Base-by-base conservation (phyloP, 2,888 invertebrate species). In the Teinopalpus imperialis region DNA sequence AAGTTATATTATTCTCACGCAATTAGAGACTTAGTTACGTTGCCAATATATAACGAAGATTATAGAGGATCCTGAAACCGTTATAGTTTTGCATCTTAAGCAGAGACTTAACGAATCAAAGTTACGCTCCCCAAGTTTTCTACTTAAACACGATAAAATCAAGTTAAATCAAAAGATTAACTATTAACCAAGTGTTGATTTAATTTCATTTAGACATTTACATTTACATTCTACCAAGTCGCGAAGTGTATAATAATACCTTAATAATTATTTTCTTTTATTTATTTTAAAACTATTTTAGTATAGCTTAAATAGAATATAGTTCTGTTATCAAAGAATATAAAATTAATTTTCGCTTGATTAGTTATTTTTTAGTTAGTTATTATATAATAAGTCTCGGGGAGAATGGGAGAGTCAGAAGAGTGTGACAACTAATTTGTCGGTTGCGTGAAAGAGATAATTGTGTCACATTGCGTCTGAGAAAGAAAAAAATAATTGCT, bases 1-100 rank as follows among this genome's bases (percentile, higher is more conserved):
- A 4, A 20, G 29, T 21, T 21, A 20, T 20, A 29, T 27, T 20
- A 9, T 26, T 6, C 18, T 7, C 14, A 16, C 21, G 23, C 24
- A 44, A 37, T 44, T 23, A 31, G 16, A 10, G 12, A 12, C 26
- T 24, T 31, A 24, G 24, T 6, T 36, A 39, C 31, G 44, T 20
- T 44, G 20, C 31, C 13, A 31, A 12, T 32, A 31, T 14, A 44
- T 12, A 26, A 32, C 20, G 8, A 13, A 44, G 44, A 44, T 39
- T 44, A 39, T 26, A 9, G 23, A 13, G 26, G 36, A 31, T 37
- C 44, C n/a, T 2, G 23, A 14, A 37, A 44, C 12, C 26, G 37
- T 21, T 44, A 27, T 37, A 39, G 37, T 39, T 44, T 32, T 32
- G 31, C 21, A 26, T 44, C 39, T 44, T 44, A 39, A 37, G 32